Conservation (phyloP, 1,140 invertebrate species). For the Drosophila parabipectinata region DNA sequence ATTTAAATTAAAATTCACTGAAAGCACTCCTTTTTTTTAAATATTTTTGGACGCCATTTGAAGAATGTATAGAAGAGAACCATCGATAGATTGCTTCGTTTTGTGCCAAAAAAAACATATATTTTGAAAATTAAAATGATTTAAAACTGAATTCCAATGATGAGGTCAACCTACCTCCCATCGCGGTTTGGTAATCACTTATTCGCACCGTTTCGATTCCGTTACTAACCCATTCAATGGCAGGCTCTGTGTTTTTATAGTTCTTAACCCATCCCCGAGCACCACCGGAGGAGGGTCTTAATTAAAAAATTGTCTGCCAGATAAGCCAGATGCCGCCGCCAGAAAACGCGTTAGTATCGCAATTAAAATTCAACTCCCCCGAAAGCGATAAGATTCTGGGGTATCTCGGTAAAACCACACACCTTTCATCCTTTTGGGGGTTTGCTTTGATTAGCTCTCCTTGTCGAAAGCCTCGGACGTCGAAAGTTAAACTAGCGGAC, state of each 20-base stretch:
- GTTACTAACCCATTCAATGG: constrained; percentile 27
- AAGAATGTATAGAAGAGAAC: no score
- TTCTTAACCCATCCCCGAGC: constrained; percentile 19
- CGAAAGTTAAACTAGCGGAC: constrained; percentile 39
- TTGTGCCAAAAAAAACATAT: background rate
- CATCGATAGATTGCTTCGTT: no score
- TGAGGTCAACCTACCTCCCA: constrained; percentile 27
- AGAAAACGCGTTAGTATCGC: constrained; percentile 33
- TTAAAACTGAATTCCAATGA: background rate
- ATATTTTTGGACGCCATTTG: no score
- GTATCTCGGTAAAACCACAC: constrained; percentile 25
- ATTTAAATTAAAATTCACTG: no score
- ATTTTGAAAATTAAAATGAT: background rate
- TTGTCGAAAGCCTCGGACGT: constrained; percentile 30
- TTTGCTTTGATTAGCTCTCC: constrained; percentile 15
- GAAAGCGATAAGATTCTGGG: constrained; percentile 38
- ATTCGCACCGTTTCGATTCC: constrained; percentile 40
- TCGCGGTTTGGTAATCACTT: constrained; percentile 7
- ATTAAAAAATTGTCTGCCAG: constrained; percentile 67
- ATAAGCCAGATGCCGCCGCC: constrained; percentile 44
- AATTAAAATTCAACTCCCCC: constrained; percentile 56
- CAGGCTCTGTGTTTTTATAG: constrained; percentile 35
- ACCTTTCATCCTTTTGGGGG: constrained; percentile 36
- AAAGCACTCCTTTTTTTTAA: no score
- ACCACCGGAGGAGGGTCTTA: constrained; percentile 38